A percentile compares a stretch with the other conserved stretches of the same genome.
Evolutionary conservation across 2,797 vertebrate genomes (phyloP).

Genomic region (Pseudochirops corinnae): DNA sequence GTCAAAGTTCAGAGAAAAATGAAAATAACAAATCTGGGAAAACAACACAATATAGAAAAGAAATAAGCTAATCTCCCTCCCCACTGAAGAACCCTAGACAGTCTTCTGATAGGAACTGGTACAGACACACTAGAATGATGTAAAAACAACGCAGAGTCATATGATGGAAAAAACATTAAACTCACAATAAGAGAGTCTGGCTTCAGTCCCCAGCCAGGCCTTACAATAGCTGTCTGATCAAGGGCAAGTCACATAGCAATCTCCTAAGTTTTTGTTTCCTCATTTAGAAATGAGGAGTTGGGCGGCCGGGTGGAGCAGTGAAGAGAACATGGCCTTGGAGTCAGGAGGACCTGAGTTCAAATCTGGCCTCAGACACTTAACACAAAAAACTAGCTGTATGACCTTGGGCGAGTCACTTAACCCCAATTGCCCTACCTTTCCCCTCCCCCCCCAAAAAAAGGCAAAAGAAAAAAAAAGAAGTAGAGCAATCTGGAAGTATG

Average conservation of each 20-base stretch:
- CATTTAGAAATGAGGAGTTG: neutral
- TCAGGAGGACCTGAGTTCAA: too few species aligned
- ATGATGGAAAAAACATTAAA: neutral
- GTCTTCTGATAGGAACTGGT: neutral
- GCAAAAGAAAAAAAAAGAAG: too few species aligned
- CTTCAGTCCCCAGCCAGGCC: neutral
- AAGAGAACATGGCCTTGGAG: too few species aligned
- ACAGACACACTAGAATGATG: neutral
- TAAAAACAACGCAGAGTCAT: neutral
- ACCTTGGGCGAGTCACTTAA: too few species aligned
- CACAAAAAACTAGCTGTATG: too few species aligned
- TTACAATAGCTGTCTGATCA: neutral
- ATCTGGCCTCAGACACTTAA: too few species aligned
- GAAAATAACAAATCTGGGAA: slow-evolving; percentile 58
- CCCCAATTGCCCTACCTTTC: too few species aligned
- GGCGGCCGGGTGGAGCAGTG: too few species aligned
- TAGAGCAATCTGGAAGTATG: too few species aligned
- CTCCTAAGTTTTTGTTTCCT: neutral
- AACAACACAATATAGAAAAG: slow-evolving; percentile 55
- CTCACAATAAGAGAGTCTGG: neutral
- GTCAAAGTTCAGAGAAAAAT: slow-evolving; percentile 51
- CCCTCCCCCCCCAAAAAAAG: too few species aligned
- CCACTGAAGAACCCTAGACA: slow-evolving; percentile 2
- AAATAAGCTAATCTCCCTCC: neutral
- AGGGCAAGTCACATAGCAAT: neutral